A percentile compares a stretch with the other conserved stretches of the same genome.
These are phyloP conservation scores for Campylomormyrus numenius DNA, from an alignment of 2,113 vertebrate genomes.

Conservation along the genomic window DNA sequence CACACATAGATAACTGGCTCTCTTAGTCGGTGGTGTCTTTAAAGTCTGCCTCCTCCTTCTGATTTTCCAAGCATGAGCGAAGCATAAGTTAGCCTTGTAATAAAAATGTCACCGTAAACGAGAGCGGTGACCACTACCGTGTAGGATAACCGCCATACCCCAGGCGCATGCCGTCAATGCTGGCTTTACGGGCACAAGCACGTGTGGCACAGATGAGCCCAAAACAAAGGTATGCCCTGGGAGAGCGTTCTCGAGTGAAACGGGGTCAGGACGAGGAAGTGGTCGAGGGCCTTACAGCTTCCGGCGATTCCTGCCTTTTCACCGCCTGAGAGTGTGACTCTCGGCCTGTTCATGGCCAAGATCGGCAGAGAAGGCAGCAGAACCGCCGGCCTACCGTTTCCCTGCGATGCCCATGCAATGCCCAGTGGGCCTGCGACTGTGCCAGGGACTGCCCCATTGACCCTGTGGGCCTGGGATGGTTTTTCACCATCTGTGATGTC, in stretches of 20 bases:
- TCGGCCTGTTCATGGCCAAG: not conserved
- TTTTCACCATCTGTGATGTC: constrained; percentile 18
- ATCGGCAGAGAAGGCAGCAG: not conserved
- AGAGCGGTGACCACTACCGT: not conserved
- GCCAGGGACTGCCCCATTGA: not conserved
- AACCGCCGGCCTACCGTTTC: not conserved
- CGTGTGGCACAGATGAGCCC: not conserved
- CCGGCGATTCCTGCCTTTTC: not conserved
- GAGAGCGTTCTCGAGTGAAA: not conserved
- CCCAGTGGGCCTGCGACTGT: not conserved
- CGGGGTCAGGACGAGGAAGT: not conserved
- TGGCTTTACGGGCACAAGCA: not conserved
- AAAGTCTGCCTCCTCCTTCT: not conserved
- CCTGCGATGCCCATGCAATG: not conserved
- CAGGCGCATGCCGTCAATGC: not conserved
- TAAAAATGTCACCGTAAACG: not conserved
- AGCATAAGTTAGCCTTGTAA: not conserved
- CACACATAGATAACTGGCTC: not conserved
- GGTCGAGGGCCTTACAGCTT: not conserved
- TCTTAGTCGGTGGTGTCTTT: not conserved
- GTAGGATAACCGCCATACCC: not conserved
- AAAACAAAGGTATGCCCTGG: not conserved
- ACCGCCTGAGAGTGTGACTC: not conserved
- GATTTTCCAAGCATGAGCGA: not conserved
- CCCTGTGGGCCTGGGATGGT: not conserved